phyloP scores from a whole-genome alignment of 2,113 vertebrate genomes.

The Microcebus lehilahytsara region DNA sequence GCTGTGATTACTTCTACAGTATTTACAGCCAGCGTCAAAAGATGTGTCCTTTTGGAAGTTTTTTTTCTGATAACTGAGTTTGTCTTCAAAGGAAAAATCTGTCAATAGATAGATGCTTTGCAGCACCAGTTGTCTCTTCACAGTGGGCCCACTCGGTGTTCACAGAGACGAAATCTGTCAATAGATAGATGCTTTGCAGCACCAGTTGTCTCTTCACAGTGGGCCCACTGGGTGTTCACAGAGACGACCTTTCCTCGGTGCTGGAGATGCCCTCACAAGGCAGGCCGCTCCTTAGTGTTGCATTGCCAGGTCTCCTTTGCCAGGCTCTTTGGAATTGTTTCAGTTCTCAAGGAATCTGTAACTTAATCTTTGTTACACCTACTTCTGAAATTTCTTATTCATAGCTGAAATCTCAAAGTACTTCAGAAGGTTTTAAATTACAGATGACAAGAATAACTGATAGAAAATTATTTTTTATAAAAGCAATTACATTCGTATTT shows the following conservation, averaged over 20 bases:
- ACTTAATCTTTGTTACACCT: fast-evolving
- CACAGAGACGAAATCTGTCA: fast-evolving
- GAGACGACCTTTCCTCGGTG: fast-evolving
- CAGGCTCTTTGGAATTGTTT: not conserved
- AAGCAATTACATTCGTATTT: not conserved
- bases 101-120: fast-evolving
- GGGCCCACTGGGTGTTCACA: fast-evolving
- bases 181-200: fast-evolving
- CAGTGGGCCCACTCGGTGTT: fast-evolving
- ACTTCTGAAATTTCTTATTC: not conserved
- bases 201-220: fast-evolving
- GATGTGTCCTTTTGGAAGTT: fast-evolving
- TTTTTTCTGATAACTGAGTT: not conserved
- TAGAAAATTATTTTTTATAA: no score
- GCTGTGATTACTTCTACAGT: fast-evolving
- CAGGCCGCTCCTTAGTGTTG: fast-evolving
- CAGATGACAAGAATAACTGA: not conserved
- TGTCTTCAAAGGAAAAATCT: not conserved
- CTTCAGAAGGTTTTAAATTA: not conserved
- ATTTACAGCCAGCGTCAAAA: not conserved
- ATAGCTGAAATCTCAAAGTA: not conserved
- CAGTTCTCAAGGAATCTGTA: fast-evolving
- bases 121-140: no score
- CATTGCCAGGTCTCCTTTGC: not conserved
- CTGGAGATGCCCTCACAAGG: fast-evolving